phyloP scores from a whole-genome alignment of 2,797 vertebrate species.

The Meriones psammophilus region DNA sequence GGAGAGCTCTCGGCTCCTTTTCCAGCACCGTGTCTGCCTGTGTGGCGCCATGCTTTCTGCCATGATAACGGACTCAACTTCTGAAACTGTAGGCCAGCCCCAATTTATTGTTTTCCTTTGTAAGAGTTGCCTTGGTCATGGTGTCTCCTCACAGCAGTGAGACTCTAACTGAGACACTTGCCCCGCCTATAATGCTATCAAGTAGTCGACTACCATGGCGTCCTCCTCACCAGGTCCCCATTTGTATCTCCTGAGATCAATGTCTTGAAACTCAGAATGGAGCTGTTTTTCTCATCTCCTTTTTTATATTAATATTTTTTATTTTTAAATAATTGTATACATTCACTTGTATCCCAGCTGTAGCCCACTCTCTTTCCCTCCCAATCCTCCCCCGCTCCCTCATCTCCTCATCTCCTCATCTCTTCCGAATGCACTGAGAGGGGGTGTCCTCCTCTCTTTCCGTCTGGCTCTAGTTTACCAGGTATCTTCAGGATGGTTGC shows the following conservation, averaged over 20 bases:
- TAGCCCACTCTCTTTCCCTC: too few relatives aligned
- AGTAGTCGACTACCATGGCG: rapidly evolving
- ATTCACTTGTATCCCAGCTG: too few relatives aligned
- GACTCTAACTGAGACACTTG: neutral
- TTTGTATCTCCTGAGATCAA: neutral
- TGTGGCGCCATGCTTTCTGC: neutral
- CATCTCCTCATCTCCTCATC: too few relatives aligned
- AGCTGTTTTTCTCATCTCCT: neutral
- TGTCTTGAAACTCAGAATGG: rapidly evolving
- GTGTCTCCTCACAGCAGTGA: neutral
- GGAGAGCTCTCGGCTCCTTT: neutral
- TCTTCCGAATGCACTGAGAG: too few relatives aligned
- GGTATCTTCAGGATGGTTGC: too few relatives aligned
- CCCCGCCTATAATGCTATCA: neutral
- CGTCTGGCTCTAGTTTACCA: too few relatives aligned
- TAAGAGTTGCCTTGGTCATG: neutral
- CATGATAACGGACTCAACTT: neutral
- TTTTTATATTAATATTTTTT: too few relatives aligned
- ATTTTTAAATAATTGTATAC: too few relatives aligned
- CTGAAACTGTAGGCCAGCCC: neutral
- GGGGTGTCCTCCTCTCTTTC: too few relatives aligned
- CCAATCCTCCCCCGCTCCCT: too few relatives aligned
- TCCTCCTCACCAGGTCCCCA: neutral
- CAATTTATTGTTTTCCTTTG: neutral
- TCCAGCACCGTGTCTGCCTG: neutral